Percentiles rank a stretch among this genome's conserved stretches.
These are phyloP conservation scores for Microplitis manilae DNA, from an alignment of 2,888 invertebrate genomes.

Conservation along the genomic window DNA sequence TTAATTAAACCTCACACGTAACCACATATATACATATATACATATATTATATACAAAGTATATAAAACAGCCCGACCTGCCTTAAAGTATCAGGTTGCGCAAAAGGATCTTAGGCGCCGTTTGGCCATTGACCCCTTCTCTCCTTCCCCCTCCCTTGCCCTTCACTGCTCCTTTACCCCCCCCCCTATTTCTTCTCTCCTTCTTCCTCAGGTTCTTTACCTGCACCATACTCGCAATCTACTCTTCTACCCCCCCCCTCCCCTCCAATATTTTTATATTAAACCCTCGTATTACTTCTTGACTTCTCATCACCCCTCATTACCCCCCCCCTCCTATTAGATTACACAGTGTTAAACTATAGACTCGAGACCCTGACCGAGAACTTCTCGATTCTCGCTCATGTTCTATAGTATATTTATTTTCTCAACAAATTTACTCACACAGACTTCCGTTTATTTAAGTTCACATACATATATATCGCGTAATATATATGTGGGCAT, in stretches of 20 bases:
- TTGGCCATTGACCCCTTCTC: constrained; percentile 67
- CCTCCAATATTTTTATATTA: too few species aligned
- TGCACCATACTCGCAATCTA: too few species aligned
- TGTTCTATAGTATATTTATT: constrained; percentile 34
- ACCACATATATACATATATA: too few species aligned
- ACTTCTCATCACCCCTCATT: too few species aligned
- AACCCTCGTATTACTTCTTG: too few species aligned
- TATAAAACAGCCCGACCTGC: constrained; percentile 62
- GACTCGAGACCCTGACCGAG: constrained; percentile 37
- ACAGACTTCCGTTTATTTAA: constrained; percentile 40
- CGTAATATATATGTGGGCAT: neutral
- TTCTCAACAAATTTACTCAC: constrained; percentile 48
- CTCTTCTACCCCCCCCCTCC: too few species aligned
- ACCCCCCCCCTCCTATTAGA: too few species aligned
- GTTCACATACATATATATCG: neutral
- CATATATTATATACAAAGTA: neutral
- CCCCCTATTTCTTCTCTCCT: neutral
- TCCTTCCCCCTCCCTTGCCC: constrained; percentile 52
- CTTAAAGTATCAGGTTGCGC: constrained; percentile 53
- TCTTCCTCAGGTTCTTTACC: too few species aligned
- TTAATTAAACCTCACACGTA: neutral
- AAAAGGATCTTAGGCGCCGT: constrained; percentile 68
- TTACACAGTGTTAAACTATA: too few species aligned
- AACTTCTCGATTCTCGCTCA: constrained; percentile 31
- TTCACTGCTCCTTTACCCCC: constrained; percentile 28